phyloP scores from a whole-genome alignment of 1,140 invertebrate species.

The Triops longicaudatus region DNA sequence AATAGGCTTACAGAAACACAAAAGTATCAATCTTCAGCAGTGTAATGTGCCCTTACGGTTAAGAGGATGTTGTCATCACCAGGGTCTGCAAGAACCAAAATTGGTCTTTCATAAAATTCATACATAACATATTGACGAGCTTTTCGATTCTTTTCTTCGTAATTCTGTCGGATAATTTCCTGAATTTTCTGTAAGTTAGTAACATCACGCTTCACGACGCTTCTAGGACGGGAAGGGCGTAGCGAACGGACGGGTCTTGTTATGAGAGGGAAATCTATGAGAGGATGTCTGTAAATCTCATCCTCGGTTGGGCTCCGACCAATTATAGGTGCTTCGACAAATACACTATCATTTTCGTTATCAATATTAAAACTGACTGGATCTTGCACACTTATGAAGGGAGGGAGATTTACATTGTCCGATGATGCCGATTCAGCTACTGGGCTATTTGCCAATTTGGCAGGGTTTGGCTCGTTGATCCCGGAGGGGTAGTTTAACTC shows the following conservation, averaged over 20 bases:
- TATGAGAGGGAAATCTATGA: not conserved
- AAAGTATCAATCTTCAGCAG: not conserved
- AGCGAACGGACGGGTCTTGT: not conserved
- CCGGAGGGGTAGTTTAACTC: constrained; percentile 17
- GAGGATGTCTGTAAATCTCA: not conserved
- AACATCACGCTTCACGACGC: not conserved
- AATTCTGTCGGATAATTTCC: not conserved
- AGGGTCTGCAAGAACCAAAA: not conserved
- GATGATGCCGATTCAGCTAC: not conserved
- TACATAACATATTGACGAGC: not conserved
- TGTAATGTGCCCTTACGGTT: not conserved
- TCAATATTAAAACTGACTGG: not conserved
- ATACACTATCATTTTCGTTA: not conserved
- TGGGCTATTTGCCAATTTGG: not conserved
- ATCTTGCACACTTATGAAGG: not conserved
- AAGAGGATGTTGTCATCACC: not conserved
- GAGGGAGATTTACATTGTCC: not conserved
- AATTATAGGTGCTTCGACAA: not conserved
- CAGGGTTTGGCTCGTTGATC: not conserved
- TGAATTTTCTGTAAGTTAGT: not conserved
- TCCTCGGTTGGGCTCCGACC: not conserved
- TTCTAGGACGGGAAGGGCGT: not conserved
- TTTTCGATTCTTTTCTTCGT: not conserved
- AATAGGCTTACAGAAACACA: not conserved
- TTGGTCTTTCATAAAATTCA: not conserved